These are phyloP conservation scores for Oncorhynchus masou DNA, from an alignment of 2,113 vertebrate genomes.

Conservation along the genomic window DNA sequence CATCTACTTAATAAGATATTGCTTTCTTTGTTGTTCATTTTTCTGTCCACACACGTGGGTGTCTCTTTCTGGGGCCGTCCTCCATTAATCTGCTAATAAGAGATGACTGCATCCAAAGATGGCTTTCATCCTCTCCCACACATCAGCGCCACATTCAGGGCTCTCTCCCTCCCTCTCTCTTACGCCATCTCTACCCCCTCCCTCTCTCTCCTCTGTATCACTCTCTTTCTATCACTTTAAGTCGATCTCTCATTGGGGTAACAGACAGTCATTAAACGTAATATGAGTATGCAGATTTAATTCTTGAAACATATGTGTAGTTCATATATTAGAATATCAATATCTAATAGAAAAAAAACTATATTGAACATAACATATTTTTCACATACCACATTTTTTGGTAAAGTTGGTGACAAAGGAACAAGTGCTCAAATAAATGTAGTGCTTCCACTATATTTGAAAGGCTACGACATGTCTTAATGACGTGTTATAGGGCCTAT, in stretches of 20 bases:
- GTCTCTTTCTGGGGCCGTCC: background rate
- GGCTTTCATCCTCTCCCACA: conserved; percentile 21
- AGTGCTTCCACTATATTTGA: conserved; percentile 16
- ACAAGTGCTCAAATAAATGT: conserved; percentile 27
- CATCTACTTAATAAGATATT: conserved; percentile 7
- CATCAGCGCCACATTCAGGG: background rate
- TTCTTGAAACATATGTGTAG: conserved; percentile 23
- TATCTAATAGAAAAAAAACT: conserved; percentile 52
- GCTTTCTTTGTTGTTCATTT: conserved; percentile 18
- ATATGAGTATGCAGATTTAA: conserved; percentile 1
- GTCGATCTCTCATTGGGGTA: background rate
- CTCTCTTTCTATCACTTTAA: background rate
- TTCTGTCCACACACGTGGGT: conserved; percentile 4
- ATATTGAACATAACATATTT: conserved; percentile 19
- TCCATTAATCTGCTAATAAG: background rate
- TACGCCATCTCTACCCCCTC: background rate
- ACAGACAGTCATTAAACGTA: conserved; percentile 13
- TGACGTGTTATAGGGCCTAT: background rate
- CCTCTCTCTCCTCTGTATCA: background rate
- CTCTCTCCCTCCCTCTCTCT: background rate
- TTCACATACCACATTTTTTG: conserved; percentile 22
- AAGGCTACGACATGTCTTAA: background rate
- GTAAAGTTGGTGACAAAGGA: conserved; percentile 11
- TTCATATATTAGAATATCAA: conserved; percentile 52
- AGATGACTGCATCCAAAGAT: conserved; percentile 6